Conservation (phyloP, 2,797 vertebrate species). For the Yasuhikotakia modesta region DNA sequence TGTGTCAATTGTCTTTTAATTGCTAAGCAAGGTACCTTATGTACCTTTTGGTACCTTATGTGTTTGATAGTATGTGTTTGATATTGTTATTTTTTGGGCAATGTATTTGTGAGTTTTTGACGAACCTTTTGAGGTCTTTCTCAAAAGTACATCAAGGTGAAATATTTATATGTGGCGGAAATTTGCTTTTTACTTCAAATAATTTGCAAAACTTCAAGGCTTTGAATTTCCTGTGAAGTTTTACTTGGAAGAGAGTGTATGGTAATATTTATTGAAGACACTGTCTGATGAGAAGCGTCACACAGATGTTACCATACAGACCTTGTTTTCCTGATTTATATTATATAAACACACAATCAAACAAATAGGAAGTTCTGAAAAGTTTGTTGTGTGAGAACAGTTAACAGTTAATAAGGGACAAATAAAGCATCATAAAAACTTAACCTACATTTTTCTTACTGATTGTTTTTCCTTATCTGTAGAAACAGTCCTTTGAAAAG, state of each 20-base stretch:
- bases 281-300: not conserved
- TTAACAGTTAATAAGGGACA: not conserved
- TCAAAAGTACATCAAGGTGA: slow-evolving; percentile 24
- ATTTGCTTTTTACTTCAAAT: slow-evolving; percentile 9
- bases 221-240: not conserved
- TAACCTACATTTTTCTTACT: too few relatives aligned
- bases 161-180: slow-evolving; percentile 21
- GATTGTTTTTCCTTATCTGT: not conserved
- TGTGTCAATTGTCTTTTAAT: not conserved
- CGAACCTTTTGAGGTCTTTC: not conserved
- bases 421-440: not conserved
- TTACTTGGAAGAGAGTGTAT: not conserved
- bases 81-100: not conserved
- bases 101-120: not conserved
- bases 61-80: too few relatives aligned
- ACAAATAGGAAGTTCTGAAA: not conserved
- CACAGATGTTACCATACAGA: not conserved
- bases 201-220: slow-evolving; percentile 4
- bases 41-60: not conserved
- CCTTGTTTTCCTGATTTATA: not conserved
- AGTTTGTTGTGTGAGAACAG: not conserved
- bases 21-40: not conserved
- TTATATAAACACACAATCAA: not conserved
- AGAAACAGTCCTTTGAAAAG: too few relatives aligned
- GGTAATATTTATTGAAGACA: slow-evolving; percentile 20